Evolutionary conservation across 2,797 vertebrate species (phyloP).

Genomic region (Lerista edwardsae): DNA sequence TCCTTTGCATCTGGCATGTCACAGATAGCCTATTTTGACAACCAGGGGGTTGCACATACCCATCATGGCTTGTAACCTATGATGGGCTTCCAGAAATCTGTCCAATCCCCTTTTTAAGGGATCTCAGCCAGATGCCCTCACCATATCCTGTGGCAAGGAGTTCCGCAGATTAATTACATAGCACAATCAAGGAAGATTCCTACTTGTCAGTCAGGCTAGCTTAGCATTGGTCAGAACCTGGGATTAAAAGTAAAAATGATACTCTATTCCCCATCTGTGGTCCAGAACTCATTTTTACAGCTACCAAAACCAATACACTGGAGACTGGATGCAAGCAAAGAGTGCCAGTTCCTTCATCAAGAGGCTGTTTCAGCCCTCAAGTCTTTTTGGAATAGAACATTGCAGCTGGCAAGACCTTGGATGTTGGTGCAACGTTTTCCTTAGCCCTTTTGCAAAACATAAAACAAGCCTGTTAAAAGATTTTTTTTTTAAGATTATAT

Average conservation of each 20-base stretch:
- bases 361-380: background rate
- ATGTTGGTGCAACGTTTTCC: background rate
- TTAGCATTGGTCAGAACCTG: background rate
- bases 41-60: too few relatives aligned
- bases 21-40: too few relatives aligned
- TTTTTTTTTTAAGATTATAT: background rate
- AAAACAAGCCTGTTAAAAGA: conserved; percentile 22
- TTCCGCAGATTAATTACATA: too few relatives aligned
- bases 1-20: too few relatives aligned
- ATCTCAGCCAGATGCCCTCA: too few relatives aligned
- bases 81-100: too few relatives aligned
- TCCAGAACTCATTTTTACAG: background rate
- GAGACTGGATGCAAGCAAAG: background rate
- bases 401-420: background rate
- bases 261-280: background rate
- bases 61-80: too few relatives aligned
- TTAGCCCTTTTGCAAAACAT: background rate
- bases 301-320: background rate
- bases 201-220: background rate
- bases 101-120: too few relatives aligned
- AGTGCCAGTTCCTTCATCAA: background rate
- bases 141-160: too few relatives aligned
- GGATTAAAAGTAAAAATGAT: background rate
- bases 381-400: background rate
- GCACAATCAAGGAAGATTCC: background rate